Conservation (phyloP, 2,888 invertebrate species). For the Troilus luridus region DNA sequence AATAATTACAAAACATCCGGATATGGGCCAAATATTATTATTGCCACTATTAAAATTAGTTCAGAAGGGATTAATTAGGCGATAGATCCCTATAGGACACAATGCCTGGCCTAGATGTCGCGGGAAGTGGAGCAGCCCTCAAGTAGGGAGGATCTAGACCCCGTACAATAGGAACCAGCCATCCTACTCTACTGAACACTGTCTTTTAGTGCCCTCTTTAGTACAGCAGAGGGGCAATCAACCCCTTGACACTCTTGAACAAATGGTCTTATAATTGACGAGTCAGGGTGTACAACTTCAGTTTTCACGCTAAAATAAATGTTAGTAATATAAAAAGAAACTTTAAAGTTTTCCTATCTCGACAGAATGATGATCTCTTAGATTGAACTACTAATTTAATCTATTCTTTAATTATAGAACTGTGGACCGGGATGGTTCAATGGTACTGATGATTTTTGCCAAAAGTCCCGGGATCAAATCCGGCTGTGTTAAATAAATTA, state of each 20-base stretch:
- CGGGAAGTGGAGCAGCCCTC: background rate
- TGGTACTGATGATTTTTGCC: too few species aligned
- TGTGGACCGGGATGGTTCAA: too few species aligned
- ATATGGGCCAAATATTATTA: too few species aligned
- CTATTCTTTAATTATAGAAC: too few species aligned
- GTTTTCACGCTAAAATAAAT: background rate
- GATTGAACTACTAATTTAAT: too few species aligned
- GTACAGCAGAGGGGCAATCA: background rate
- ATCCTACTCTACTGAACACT: slow-evolving; percentile 13
- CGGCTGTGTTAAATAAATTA: too few species aligned
- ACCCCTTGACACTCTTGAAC: background rate
- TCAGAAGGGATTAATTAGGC: background rate
- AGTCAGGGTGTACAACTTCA: background rate
- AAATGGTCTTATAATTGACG: background rate
- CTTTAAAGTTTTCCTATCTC: background rate
- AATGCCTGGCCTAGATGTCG: background rate
- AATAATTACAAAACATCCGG: too few species aligned
- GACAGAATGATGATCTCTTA: too few species aligned
- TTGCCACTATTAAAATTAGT: background rate
- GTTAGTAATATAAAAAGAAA: background rate
- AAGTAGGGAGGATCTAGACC: background rate
- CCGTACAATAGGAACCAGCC: slow-evolving; percentile 41
- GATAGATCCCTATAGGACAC: background rate
- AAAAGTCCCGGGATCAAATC: too few species aligned
- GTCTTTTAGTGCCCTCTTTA: background rate